A percentile compares a stretch with the other conserved stretches of the same genome.
Conservation (phyloP, 2,113 vertebrate species). For the Paedocypris sp. region DNA sequence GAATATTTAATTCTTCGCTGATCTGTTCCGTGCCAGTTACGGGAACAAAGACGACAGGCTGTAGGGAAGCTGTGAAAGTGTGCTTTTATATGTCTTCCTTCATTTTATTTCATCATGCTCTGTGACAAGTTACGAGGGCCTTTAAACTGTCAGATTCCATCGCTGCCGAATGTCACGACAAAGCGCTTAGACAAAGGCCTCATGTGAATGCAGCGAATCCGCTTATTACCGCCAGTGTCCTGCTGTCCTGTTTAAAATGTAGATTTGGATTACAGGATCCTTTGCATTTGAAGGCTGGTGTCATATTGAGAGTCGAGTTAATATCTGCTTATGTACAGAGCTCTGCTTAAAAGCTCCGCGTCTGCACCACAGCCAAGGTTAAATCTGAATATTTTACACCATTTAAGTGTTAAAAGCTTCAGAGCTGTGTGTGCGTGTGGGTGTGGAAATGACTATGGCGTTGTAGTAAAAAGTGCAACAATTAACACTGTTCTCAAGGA, state of each 20-base stretch:
- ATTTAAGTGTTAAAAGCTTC: constrained; percentile 74
- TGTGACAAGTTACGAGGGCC: not conserved
- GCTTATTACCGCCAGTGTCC: not conserved
- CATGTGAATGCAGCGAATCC: not conserved
- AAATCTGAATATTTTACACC: constrained; percentile 73
- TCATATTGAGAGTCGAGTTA: not conserved
- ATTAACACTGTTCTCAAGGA: constrained; percentile 72
- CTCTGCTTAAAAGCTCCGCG: constrained; percentile 21
- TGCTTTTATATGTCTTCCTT: not conserved
- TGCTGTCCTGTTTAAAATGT: constrained; percentile 15
- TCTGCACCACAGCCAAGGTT: constrained; percentile 53
- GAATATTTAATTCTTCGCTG: not conserved
- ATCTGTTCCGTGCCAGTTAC: not conserved
- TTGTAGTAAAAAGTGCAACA: constrained; percentile 66
- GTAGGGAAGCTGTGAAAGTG: not conserved
- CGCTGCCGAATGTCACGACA: not conserved
- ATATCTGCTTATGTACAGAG: constrained; percentile 25
- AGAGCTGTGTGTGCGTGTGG: constrained; percentile 34
- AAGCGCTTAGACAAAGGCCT: constrained; percentile 14
- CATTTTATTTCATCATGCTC: not conserved
- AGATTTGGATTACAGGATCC: constrained; percentile 14
- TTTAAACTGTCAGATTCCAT: not conserved
- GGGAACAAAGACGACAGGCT: not conserved
- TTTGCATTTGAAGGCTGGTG: not conserved
- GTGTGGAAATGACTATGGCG: constrained; percentile 60